A percentile compares a stretch with the other conserved stretches of the same genome.
Evolutionary conservation across 2,888 invertebrate species (phyloP).

Genomic region (Lochmaea capreae): DNA sequence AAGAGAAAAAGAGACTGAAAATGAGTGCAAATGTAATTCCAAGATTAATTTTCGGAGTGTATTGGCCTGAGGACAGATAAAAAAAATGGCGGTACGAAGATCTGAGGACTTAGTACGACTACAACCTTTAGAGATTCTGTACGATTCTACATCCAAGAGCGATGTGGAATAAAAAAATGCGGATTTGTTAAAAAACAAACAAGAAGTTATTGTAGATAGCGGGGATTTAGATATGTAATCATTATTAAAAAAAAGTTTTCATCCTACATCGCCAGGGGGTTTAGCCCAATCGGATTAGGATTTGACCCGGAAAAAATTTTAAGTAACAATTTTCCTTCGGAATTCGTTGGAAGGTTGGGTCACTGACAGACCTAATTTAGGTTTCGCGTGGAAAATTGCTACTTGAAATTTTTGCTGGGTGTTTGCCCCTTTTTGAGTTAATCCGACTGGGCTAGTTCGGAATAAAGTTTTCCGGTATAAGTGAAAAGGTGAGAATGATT

Average conservation of each 20-base stretch:
- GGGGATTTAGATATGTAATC: slow-evolving; percentile 2
- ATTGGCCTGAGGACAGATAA: slow-evolving; percentile 54
- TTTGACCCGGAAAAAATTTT: no score
- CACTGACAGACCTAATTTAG: no score
- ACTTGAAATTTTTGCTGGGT: no score
- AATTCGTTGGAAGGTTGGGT: no score
- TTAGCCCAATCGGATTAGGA: no score
- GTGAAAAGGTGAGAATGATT: not conserved
- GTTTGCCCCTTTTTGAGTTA: no score
- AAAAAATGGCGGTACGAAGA: slow-evolving; percentile 48
- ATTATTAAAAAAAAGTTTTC: slow-evolving; percentile 17
- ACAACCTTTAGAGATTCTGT: slow-evolving; percentile 13
- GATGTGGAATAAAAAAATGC: slow-evolving; percentile 23
- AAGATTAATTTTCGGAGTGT: slow-evolving; percentile 67
- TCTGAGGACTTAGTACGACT: slow-evolving; percentile 14
- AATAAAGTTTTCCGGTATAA: slow-evolving; percentile 1
- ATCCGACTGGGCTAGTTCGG: no score
- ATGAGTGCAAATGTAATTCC: slow-evolving; percentile 72
- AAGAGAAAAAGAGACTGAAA: slow-evolving; percentile 63
- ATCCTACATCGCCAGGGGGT: not conserved
- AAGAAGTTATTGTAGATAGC: slow-evolving; percentile 19
- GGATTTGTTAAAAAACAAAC: slow-evolving; percentile 34
- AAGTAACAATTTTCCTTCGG: no score
- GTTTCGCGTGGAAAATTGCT: no score
- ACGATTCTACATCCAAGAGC: slow-evolving; percentile 1